phyloP scores from a whole-genome alignment of 1,140 invertebrate species.

The Penaeus indicus region DNA sequence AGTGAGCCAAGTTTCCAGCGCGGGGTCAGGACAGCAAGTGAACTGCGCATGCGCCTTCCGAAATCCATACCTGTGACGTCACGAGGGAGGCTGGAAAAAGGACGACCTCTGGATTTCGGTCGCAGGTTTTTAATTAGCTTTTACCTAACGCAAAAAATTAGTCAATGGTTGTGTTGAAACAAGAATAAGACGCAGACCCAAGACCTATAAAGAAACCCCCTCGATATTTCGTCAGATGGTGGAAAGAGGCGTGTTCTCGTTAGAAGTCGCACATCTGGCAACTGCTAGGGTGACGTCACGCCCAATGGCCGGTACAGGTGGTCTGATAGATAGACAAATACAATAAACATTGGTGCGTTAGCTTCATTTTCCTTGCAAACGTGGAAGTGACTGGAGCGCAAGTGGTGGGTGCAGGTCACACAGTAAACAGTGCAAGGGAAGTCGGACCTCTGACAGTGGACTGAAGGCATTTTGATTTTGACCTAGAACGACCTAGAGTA shows the following conservation, averaged over 20 bases:
- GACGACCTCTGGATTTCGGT: conserved; percentile 20
- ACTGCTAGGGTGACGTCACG: conserved; percentile 52
- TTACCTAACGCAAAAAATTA: no score
- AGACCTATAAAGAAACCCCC: no score
- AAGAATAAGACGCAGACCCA: no score
- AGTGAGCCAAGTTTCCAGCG: conserved; percentile 52
- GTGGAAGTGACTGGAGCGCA: conserved; percentile 63
- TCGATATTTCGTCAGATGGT: neutral
- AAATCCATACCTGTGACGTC: conserved; percentile 64
- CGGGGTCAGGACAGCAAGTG: conserved; percentile 27
- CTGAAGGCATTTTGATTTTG: neutral
- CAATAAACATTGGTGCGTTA: conserved; percentile 64
- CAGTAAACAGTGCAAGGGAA: conserved; percentile 60
- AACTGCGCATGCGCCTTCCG: conserved; percentile 48
- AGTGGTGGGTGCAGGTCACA: conserved; percentile 58
- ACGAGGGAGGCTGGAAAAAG: conserved; percentile 52
- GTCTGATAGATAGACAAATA: conserved; percentile 65
- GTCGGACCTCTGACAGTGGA: conserved; percentile 54
- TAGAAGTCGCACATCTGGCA: conserved; percentile 38
- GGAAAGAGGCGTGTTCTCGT: neutral
- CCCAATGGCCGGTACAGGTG: conserved; percentile 63
- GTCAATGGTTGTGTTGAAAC: no score
- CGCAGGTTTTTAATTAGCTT: no score
- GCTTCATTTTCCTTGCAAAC: conserved; percentile 65
- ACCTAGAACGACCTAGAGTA: conserved; percentile 21